Evolutionary conservation across 2,888 invertebrate species (phyloP).

Genomic region (Drosophila longiperda): DNA sequence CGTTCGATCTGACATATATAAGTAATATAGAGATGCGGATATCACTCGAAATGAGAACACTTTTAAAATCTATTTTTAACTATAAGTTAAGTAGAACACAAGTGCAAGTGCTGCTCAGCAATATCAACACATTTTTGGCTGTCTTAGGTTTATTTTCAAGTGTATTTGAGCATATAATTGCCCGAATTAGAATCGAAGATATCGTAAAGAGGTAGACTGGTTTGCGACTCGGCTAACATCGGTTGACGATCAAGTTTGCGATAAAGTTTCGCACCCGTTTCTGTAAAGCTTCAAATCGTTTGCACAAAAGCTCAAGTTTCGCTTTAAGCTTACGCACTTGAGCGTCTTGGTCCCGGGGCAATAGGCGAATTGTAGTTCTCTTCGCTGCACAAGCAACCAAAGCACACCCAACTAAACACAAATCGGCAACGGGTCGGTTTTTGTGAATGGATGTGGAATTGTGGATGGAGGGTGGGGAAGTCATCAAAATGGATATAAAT

Average conservation of each 20-base stretch:
- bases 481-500: conserved; percentile 33
- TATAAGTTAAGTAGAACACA: too few species aligned
- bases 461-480: neutral
- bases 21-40: neutral
- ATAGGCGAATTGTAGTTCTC: conserved; percentile 4
- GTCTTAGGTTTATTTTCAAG: neutral
- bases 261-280: conserved; percentile 13
- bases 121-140: neutral
- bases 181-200: neutral
- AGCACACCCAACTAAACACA: conserved; percentile 8
- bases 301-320: conserved; percentile 24
- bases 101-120: neutral
- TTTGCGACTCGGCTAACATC: conserved; percentile 19
- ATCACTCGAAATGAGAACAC: neutral
- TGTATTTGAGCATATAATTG: neutral
- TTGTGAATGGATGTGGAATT: neutral
- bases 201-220: conserved; percentile 12
- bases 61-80: neutral
- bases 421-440: neutral
- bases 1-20: neutral
- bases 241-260: conserved; percentile 14
- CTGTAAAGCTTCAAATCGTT: conserved; percentile 29
- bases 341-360: conserved; percentile 11
- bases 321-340: conserved; percentile 32
- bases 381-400: conserved; percentile 5